Evolutionary conservation across 2,797 vertebrate species (phyloP), one percentile per base, ranked within the genome.

Genomic region (Paguma larvata): DNA sequence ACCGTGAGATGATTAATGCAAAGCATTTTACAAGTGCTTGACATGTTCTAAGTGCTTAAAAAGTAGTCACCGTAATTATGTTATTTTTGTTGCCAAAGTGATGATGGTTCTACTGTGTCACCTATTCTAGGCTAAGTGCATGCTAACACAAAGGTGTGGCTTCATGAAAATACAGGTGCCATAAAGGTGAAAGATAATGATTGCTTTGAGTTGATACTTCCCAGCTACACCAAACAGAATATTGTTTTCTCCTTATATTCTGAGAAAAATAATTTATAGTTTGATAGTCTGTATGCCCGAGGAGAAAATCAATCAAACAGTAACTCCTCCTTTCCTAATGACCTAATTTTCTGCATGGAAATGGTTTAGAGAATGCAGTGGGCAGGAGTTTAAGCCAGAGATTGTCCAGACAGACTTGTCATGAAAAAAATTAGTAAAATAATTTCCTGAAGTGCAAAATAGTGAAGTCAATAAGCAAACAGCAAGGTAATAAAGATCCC

Each of bases 401-500:
- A 51, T 77, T 25, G 27, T 41, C 32, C 51, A 53, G 41, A 68
- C 19, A 96, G 56, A 70, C 10, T 85, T 2, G 41, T 95, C 85
- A 86, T 93, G 34, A 95, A 86, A 75, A 77, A 77, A 86, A 59
- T 67, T 51, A 84, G 84, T 51, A 65, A 23, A 87, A 51, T 85
- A 77, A 48, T 53, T 94, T n/a, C 1, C 80, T 77, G 8, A 3
- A 93, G 46, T 48, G 11, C 6, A 65, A 93, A 75, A 65, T 86
- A 79, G 38, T 90, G 30, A 86, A 88, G 79, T 79, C 2, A 85
- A 44, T 63, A 34, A 92, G 38, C 44, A 90, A 93, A 78, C 38
- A 83, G 59, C 32, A 14, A 5, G 53, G 32, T 18, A 84, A 89
- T 85, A 84, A 95, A 67, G 70, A n/a, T 46, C 0, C 15, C 16